Base-by-base conservation (phyloP, 2,113 vertebrate genomes). In the Trogon surrucura region DNA sequence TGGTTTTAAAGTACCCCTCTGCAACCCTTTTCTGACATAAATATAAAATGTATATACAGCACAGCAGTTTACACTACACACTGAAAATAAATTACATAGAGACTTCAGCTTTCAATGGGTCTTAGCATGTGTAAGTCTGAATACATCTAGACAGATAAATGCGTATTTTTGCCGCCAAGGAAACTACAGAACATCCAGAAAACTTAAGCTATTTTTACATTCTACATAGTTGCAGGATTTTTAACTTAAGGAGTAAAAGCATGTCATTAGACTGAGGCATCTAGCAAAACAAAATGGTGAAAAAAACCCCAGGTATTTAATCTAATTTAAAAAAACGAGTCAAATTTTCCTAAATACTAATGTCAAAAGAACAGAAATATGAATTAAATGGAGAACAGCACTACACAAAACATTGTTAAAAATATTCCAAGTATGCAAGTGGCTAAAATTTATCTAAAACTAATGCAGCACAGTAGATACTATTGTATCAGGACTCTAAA, bases 41-140 rank as follows among this genome's bases (percentile, higher is more conserved):
- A 98, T 98, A 97, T 96, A 98, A 98, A 98, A 98, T 98, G 98
- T 98, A 98, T 98, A 98, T 98, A 97, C 97, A 98, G 97, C 96
- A 97, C 96, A 97, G 96, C 97, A 98, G 96, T 98, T 98, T 98
- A 98, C 91, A 98, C 96, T 97, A 96, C 97, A 97, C 97, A 97
- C 56, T 96, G 97, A 96, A 98, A 98, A 98, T 98, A 98, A 98
- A 98, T 98, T 96, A 98, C 96, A 94, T 38, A 51, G 61, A 96
- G 94, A 93, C 85, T 96, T 94, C 89, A 96, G 94, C 64, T 92
- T 97, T 97, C 95, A 82, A 62, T 88, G 91, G 69, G 93, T 97
- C 96, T 96, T 96, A 91, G 92, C 94, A 96, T 88, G 95, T 78
- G 16, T 73, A 97, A 97, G 80, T 89, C 97, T 95, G 97, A 97